Evolutionary conservation across 2,888 invertebrate genomes (phyloP).

Genomic region (Nomada ferruginata): DNA sequence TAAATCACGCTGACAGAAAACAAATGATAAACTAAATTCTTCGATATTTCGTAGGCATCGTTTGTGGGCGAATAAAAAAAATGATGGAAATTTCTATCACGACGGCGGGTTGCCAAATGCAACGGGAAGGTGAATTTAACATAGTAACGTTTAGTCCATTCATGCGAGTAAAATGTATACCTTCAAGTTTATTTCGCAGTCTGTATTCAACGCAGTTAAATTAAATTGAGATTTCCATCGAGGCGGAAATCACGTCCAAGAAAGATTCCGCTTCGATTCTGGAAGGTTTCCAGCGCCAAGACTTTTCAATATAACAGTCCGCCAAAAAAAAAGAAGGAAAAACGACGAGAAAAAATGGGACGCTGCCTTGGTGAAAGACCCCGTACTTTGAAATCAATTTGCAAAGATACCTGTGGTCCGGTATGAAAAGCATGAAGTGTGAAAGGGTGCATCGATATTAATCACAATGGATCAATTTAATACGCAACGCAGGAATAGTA

Average conservation of each 20-base stretch:
- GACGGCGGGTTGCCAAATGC: background rate
- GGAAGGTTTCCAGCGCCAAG: slow-evolving; percentile 41
- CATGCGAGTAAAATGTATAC: slow-evolving; percentile 3
- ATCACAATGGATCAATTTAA: no score
- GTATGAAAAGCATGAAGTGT: background rate
- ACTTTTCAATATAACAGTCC: slow-evolving; percentile 18
- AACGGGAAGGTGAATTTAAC: background rate
- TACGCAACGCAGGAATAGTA: no score
- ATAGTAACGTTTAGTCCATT: background rate
- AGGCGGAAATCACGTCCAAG: slow-evolving; percentile 32
- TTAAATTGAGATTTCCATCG: slow-evolving; percentile 37
- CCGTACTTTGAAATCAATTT: background rate
- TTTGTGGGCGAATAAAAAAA: no score
- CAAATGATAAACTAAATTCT: no score
- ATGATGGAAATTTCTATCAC: background rate
- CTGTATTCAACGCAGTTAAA: slow-evolving; percentile 10
- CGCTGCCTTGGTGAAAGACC: background rate
- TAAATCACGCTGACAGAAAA: no score
- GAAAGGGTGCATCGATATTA: no score
- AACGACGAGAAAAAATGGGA: background rate
- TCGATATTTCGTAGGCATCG: no score
- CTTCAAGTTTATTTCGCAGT: slow-evolving; percentile 6
- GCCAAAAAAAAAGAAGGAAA: background rate
- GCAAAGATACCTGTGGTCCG: background rate
- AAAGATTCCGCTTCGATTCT: slow-evolving; percentile 43